phyloP scores from a whole-genome alignment of 1,140 invertebrate species.

The Sitophilus oryzae region DNA sequence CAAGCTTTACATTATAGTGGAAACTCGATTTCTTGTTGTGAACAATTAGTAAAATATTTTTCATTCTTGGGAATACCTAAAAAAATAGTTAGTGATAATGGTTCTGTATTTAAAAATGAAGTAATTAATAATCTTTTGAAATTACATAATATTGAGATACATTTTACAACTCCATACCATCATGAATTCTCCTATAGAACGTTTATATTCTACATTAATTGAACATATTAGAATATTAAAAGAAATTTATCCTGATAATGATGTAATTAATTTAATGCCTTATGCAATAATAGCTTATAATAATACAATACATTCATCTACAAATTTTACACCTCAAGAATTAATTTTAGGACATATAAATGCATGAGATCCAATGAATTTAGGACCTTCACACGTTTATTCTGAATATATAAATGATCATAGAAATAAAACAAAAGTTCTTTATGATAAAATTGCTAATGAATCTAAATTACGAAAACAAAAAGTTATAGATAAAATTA shows the following conservation, averaged over 20 bases:
- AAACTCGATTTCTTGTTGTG: conserved; percentile 12
- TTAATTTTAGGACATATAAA: conserved; percentile 29
- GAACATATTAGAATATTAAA: conserved; percentile 37
- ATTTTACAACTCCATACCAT: too few relatives aligned
- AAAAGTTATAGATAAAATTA: too few relatives aligned
- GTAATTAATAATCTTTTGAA: too few relatives aligned
- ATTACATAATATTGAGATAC: too few relatives aligned
- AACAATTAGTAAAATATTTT: conserved; percentile 22
- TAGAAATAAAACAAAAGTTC: too few relatives aligned
- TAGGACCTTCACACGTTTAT: conserved; percentile 16
- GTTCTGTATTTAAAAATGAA: conserved; percentile 29
- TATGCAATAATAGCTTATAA: conserved; percentile 32
- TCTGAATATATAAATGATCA: conserved; percentile 25
- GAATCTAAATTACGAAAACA: conserved; percentile 15
- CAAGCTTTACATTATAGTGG: conserved; percentile 15
- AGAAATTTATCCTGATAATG: conserved; percentile 25
- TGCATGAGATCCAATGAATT: conserved; percentile 19
- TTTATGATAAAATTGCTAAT: too few relatives aligned
- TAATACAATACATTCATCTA: conserved; percentile 26
- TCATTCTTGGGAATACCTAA: conserved; percentile 22
- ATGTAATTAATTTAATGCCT: conserved; percentile 17
- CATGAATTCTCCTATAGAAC: conserved; percentile 38
- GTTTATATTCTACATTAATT: conserved; percentile 26
- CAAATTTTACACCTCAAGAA: conserved; percentile 23
- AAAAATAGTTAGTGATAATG: conserved; percentile 26